Evolutionary conservation across 53 echinoderm and acorn worm species (phyloP).

Genomic region (Antedon mediterranea): DNA sequence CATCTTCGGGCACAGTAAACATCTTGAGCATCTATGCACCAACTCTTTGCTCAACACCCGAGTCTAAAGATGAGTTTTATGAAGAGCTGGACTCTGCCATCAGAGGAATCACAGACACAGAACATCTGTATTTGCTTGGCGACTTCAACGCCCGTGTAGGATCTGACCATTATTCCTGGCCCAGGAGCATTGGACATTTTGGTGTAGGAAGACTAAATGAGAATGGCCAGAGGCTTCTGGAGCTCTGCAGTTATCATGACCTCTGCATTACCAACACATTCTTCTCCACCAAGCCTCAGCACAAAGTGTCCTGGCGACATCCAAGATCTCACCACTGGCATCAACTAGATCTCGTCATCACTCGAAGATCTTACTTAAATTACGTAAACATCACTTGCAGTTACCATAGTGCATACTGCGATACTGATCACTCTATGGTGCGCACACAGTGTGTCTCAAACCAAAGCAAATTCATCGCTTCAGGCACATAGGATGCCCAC

Average conservation of each 20-base stretch:
- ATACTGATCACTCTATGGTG: slow-evolving; percentile 39
- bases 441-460: slow-evolving; percentile 7
- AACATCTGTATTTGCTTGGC: slow-evolving; percentile 9
- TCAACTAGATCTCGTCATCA: slow-evolving; percentile 27
- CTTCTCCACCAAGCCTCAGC: slow-evolving; percentile 11
- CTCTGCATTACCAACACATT: slow-evolving; percentile 23
- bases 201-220: slow-evolving; percentile 37
- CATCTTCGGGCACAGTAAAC: slow-evolving; percentile 4
- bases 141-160: slow-evolving; percentile 38
- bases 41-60: slow-evolving; percentile 4
- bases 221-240: slow-evolving; percentile 29
- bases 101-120: background rate
- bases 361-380: background rate
- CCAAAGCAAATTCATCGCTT: slow-evolving; percentile 6
- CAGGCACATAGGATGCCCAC: slow-evolving; percentile 5
- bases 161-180: slow-evolving; percentile 31
- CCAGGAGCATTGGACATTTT: slow-evolving; percentile 21
- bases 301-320: slow-evolving; percentile 17
- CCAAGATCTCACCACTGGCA: slow-evolving; percentile 23
- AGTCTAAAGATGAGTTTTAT: slow-evolving; percentile 22
- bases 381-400: background rate
- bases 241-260: background rate
- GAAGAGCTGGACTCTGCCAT: slow-evolving; percentile 2
- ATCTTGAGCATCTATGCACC: slow-evolving; percentile 22
- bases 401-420: slow-evolving; percentile 18